Evolutionary conservation across 2,888 invertebrate species (phyloP).

Genomic region (Osmoderma eremita): DNA sequence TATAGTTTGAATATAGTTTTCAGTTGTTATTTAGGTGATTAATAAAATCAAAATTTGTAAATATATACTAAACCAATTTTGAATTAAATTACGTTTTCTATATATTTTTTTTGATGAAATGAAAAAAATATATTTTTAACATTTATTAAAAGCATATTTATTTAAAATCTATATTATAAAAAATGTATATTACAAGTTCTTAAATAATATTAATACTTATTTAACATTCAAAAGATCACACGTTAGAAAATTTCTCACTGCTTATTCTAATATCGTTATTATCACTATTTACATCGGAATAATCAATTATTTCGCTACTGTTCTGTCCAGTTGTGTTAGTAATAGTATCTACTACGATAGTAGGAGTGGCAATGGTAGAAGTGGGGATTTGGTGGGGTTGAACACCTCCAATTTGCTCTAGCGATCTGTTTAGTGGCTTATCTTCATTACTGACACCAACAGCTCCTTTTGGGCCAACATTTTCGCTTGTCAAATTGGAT

Average conservation of each 20-base stretch:
- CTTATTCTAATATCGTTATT: slow-evolving; percentile 18
- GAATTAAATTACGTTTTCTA: too few species aligned
- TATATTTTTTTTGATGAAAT: too few species aligned
- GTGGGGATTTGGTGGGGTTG: slow-evolving; percentile 28
- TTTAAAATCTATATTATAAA: slow-evolving; percentile 7
- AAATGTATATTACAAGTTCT: slow-evolving; percentile 17
- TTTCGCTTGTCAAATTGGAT: slow-evolving; percentile 42
- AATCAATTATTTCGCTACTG: too few species aligned
- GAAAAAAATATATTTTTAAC: neutral
- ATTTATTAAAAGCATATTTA: slow-evolving; percentile 17
- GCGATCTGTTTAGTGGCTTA: slow-evolving; percentile 27
- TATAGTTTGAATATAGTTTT: too few species aligned
- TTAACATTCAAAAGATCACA: neutral
- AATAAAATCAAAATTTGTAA: too few species aligned
- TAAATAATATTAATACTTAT: slow-evolving; percentile 21
- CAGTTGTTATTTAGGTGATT: too few species aligned
- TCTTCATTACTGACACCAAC: slow-evolving; percentile 15
- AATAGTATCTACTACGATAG: slow-evolving; percentile 19
- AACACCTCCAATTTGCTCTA: slow-evolving; percentile 34
- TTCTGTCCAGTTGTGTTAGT: slow-evolving; percentile 1
- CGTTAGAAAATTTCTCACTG: too few species aligned
- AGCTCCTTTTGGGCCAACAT: slow-evolving; percentile 15
- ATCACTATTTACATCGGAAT: slow-evolving; percentile 6
- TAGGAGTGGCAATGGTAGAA: slow-evolving; percentile 3
- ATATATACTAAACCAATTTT: too few species aligned